These are phyloP conservation scores for Megaceryle alcyon DNA, from an alignment of 2,797 vertebrate genomes.

Conservation along the genomic window DNA sequence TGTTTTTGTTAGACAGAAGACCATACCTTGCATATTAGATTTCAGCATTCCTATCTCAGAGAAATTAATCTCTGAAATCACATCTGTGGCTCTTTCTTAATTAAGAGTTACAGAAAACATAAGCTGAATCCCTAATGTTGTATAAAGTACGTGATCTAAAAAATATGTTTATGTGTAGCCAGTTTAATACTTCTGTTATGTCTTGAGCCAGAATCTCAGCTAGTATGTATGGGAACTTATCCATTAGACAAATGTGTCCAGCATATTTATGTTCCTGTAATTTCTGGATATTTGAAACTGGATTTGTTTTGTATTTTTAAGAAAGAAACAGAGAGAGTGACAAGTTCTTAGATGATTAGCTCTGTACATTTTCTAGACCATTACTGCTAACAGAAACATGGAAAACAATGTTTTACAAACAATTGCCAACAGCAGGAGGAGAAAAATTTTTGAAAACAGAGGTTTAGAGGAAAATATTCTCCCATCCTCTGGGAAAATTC, in stretches of 20 bases:
- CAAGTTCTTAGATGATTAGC: neutral
- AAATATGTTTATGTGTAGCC: neutral
- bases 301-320: neutral
- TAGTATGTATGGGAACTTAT: neutral
- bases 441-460: neutral
- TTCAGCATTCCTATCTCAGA: neutral
- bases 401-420: neutral
- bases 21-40: neutral
- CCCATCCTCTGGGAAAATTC: neutral
- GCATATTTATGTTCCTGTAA: neutral
- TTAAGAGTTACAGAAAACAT: neutral
- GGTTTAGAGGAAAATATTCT: neutral
- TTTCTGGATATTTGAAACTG: neutral
- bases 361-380: neutral
- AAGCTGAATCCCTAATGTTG: neutral
- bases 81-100: neutral
- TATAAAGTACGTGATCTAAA: neutral
- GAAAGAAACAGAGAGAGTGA: neutral
- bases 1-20: neutral
- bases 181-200: neutral
- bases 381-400: neutral
- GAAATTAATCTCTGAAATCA: neutral
- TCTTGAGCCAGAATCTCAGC: neutral
- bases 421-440: neutral
- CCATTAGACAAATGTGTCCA: neutral